Evolutionary conservation across 1,140 invertebrate genomes (phyloP), one percentile per base, ranked within the genome.

Genomic region (Aphis gossypii): DNA sequence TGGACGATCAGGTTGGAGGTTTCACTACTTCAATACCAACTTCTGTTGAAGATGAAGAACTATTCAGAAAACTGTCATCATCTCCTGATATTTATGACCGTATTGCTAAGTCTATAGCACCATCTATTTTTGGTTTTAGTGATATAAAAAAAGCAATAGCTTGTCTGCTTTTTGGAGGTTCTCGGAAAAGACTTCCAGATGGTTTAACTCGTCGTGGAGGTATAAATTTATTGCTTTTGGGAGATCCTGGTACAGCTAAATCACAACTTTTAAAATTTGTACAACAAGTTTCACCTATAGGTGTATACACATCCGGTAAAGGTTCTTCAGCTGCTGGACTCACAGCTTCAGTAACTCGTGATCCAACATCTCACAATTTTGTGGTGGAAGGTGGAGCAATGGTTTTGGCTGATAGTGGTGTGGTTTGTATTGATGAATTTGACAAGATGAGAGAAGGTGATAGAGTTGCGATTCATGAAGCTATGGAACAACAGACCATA

Each of bases 401-500:
- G 99, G 99, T 99, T 5, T 95, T 99, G 56, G 99, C 99, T 46
- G 99, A 99, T 96, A 99, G 99, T 56, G 99, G 99, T 68, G 99
- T 99, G 20, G 99, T 99, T 3, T 99, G 99, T 95, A 99, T 99
- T 95, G 99, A 99, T 95, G 99, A 99, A 95, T 99, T 99, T 96
- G 99, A 99, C 95, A 99, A 99, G 96, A 99, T 99, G 99, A 97
- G 98, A 94, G 99, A 99, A 96, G 99, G 99, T 95, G 99, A 99
- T 95, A 96, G 99, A 94, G 99, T 99, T 6, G 99, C 99, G 38
- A 99, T 99, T 95, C 99, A 99, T 95, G 99, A 99, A 96, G 99
- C 99, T 56, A 99, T 99, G 99, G 99, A 99, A 95, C 99, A 99
- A 95, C 99, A 99, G 95, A 99, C 99, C 1, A 99, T 99, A 94